Base-by-base conservation (phyloP, 1,140 invertebrate genomes). In the Leptopilina boulardi region DNA sequence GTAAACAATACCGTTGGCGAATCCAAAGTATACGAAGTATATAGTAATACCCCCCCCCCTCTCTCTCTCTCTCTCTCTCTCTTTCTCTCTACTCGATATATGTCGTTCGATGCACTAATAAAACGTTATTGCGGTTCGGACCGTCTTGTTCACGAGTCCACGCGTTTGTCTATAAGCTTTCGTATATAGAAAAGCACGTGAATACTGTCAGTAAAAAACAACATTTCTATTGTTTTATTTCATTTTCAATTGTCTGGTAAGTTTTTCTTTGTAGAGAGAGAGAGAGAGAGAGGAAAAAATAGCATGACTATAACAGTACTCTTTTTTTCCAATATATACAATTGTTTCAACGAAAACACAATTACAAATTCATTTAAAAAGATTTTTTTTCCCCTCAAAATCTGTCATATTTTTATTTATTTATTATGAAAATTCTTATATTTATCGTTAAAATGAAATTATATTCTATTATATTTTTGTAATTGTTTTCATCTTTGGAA, bases 21-120 rank as follows among this genome's bases (percentile, higher is more conserved):
- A 66, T 66, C 23, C 11, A 30, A 66, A 66, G 56, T 66, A 66
- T 66, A 66, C 56, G 23, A 66, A 66, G 56, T 66, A 66, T 66
- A 66, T 66, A 66, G 4, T 8, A 66, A 66, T 26, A 66, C 23
- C 13, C 23, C 1, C 3, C 9, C 15, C 11, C 8, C 30, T 34
- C 30, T 34, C 30, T 34, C 30, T 34, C 23, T 66, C 3, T 10
- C 10, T 21, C 23, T 8, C 23, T 66, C 1, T 23, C 10, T 15
- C 23, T 8, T n/a, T 10, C 10, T 21, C 23, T 8, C 23, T 66
- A n/a, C 1, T 23, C 10, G 11, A 10, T 8, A 66, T 15, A 66
- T 66, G 56, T 66, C 21, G 56, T 66, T 30, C 11, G 23, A 66
- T 30, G 56, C 56, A 66, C 56, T 66, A 66, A 66, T 66, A 66